Base-by-base conservation (phyloP, 1,140 invertebrate species). In the Drosophila nannoptera region DNA sequence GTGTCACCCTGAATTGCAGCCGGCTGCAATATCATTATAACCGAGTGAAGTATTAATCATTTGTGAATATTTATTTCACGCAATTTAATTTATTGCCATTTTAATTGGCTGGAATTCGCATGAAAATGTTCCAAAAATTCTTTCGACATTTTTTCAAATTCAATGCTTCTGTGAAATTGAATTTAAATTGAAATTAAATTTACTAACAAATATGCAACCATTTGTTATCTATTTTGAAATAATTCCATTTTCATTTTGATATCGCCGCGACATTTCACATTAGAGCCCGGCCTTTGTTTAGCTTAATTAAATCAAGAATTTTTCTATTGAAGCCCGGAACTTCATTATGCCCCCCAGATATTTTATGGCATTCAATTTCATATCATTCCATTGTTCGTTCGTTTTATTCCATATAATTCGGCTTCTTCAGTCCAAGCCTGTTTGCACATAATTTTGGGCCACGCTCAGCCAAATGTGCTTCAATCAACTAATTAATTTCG, bases 41-140 rank as follows among this genome's bases (percentile, higher is more conserved):
- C 14, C 32, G 16, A 33, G 48, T 12, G 31, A 0, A 5, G 29
- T 9, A n/a, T 43, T 14, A 14, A 43, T 43, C 40, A 49, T 4
- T 49, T 29, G 40, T 14, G 14, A 43, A 43, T 14, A 22, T 43
- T 43, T 43, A 43, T 16, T 14, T n/a, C 40, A 6, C 7, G 40
- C 12, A n/a, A 16, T 53, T 45, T 53, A 38, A 52, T 70, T 53
- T 56, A 45, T 33, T 54, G 31, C n/a, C 31, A 38, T 46, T 54
- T 31, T 36, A n/a, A 49, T 5, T 8, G 29, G 6, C 1, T 29
- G 46, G 29, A 12, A 11, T 11, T 3, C 7, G 11, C 46, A 7
- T 32, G 31, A 33, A 8, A 33, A 14, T 33, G 12, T 33, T 50
- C 4, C 29, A 49, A 33, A 7, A 49, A 49, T 31, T 31, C 6